These are phyloP conservation scores for Pristionchus pacificus DNA, from an alignment of 1,140 invertebrate genomes.

Conservation along the genomic window DNA sequence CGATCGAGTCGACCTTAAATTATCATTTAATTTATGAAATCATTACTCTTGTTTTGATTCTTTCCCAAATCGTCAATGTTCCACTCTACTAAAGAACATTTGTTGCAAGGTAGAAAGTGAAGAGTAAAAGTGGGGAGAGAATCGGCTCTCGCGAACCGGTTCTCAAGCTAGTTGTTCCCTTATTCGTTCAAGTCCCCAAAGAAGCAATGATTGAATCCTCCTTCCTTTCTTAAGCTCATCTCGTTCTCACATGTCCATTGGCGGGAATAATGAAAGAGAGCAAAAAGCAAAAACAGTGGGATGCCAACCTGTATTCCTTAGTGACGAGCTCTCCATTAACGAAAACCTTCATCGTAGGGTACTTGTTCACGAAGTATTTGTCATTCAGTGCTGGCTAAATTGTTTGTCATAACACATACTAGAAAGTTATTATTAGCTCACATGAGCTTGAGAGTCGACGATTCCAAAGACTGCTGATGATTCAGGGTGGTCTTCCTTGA, in stretches of 20 bases:
- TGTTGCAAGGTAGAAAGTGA: neutral
- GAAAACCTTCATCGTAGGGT: constrained; percentile 81
- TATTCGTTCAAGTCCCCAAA: neutral
- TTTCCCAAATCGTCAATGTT: no score
- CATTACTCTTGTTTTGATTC: no score
- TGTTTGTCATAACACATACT: neutral
- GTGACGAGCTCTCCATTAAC: constrained; percentile 56
- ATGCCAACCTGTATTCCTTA: constrained; percentile 52
- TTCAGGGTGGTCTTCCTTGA: constrained; percentile 71
- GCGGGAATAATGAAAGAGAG: neutral
- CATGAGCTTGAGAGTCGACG: constrained; percentile 84
- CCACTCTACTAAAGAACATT: no score
- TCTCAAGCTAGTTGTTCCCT: neutral
- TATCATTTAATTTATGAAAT: no score
- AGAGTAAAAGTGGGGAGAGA: neutral
- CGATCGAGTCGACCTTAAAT: constrained; percentile 46
- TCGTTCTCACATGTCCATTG: no score
- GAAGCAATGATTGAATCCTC: no score
- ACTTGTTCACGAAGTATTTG: constrained; percentile 91
- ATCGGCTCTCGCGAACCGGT: no score
- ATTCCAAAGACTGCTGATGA: constrained; percentile 87
- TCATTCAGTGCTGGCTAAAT: constrained; percentile 85
- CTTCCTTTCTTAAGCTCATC: no score
- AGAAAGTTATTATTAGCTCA: no score
- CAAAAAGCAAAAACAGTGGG: neutral